Conservation (phyloP, 53 echinoderm and acorn worm species). For the Luidia sarsii region DNA sequence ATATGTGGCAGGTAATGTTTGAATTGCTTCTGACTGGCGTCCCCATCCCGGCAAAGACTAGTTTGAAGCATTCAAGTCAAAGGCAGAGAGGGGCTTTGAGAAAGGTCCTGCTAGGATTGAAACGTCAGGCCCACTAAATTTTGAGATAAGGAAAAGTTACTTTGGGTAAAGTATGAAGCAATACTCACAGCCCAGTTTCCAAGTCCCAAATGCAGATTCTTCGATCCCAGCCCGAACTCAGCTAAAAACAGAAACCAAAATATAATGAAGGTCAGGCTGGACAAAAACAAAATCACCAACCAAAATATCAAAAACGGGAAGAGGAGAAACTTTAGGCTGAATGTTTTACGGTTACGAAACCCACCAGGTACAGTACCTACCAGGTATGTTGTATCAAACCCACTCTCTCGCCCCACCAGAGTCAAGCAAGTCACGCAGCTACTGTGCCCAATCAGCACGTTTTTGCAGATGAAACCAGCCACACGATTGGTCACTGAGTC, state of each 20-base stretch:
- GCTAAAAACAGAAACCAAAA: slow-evolving; percentile 54
- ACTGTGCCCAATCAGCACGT: slow-evolving; percentile 85
- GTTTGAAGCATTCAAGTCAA: too few species aligned
- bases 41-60: too few species aligned
- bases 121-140: too few species aligned
- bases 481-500: slow-evolving; percentile 99
- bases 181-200: slow-evolving; percentile 71
- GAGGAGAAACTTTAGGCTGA: too few species aligned
- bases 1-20: too few species aligned
- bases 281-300: not conserved
- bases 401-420: slow-evolving; percentile 77
- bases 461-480: slow-evolving; percentile 96
- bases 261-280: not conserved
- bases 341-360: too few species aligned
- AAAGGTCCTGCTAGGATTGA: too few species aligned
- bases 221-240: slow-evolving; percentile 95
- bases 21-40: too few species aligned
- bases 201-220: slow-evolving; percentile 98
- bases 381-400: slow-evolving; percentile 88
- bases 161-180: not conserved
- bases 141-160: too few species aligned
- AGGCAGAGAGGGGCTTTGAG: too few species aligned
- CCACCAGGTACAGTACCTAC: too few species aligned
- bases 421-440: slow-evolving; percentile 93
- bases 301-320: too few species aligned